Percentiles rank a stretch among this genome's conserved stretches.
phyloP scores from a whole-genome alignment of 1,140 invertebrate species.

The Cydia pomonella region DNA sequence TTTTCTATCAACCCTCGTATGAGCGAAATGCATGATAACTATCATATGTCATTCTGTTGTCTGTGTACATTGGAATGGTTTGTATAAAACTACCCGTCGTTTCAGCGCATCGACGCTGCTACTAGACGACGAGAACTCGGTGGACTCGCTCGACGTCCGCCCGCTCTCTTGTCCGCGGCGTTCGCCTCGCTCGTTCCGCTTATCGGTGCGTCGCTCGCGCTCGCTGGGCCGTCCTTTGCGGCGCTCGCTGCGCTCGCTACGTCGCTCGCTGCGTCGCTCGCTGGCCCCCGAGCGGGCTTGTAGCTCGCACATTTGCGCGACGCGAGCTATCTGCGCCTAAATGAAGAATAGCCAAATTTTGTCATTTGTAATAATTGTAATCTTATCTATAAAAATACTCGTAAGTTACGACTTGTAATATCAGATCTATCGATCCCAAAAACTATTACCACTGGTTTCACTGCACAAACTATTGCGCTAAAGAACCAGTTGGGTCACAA shows the following conservation, averaged over 20 bases:
- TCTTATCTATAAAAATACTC: neutral
- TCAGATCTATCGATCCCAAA: too few species aligned
- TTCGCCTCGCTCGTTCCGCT: conserved; percentile 1
- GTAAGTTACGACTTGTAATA: too few species aligned
- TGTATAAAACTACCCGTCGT: conserved; percentile 42
- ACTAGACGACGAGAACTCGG: conserved; percentile 48
- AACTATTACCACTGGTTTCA: too few species aligned
- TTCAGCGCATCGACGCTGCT: conserved; percentile 45
- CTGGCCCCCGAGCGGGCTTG: conserved; percentile 36
- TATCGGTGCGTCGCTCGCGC: conserved; percentile 1
- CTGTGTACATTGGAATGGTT: too few species aligned
- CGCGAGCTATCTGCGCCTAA: conserved; percentile 54
- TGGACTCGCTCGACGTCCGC: conserved; percentile 36
- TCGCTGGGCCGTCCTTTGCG: neutral
- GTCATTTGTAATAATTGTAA: neutral
- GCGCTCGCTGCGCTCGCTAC: conserved; percentile 24
- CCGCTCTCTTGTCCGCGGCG: neutral
- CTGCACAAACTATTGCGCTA: too few species aligned
- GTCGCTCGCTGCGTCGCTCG: conserved; percentile 34
- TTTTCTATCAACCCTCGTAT: too few species aligned
- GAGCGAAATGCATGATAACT: too few species aligned
- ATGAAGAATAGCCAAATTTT: neutral
- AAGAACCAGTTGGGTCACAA: too few species aligned
- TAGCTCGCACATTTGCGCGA: conserved; percentile 60
- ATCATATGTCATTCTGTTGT: too few species aligned